Conservation (phyloP, 2,113 vertebrate species). For the Myotis lucifugus region DNA sequence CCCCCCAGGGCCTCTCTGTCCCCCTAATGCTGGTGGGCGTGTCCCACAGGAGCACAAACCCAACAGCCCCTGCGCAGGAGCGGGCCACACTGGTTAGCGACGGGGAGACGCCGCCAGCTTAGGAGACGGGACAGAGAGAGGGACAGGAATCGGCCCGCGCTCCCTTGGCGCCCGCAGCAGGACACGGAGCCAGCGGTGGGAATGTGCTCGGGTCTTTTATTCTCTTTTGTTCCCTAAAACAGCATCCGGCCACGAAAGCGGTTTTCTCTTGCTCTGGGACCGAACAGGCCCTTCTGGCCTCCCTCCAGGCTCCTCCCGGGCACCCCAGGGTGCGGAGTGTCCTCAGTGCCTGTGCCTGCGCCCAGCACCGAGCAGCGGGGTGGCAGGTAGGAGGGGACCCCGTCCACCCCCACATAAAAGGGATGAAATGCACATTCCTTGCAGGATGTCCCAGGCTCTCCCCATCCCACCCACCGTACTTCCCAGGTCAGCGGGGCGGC, state of each 20-base stretch:
- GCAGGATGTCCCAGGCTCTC: not conserved
- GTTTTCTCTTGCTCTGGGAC: not conserved
- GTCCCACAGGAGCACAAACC: not conserved
- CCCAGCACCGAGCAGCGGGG: not conserved
- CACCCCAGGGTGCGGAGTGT: accelerated
- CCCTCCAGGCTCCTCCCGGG: not conserved
- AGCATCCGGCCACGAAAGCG: not conserved
- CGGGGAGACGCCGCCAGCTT: not conserved
- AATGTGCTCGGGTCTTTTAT: not conserved
- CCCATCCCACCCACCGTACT: too few species aligned
- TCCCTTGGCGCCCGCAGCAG: too few species aligned
- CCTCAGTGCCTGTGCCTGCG: not conserved
- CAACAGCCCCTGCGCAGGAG: not conserved
- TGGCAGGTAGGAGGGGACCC: not conserved
- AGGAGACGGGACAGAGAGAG: not conserved
- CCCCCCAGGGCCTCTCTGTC: not conserved
- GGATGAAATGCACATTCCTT: not conserved
- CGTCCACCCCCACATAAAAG: not conserved
- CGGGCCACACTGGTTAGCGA: not conserved
- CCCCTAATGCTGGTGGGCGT: not conserved
- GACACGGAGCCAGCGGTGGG: accelerated
- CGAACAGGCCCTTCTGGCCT: not conserved
- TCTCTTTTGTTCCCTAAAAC: not conserved
- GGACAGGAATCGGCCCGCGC: not conserved
- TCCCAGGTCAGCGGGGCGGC: not conserved